Evolutionary conservation across 2,797 vertebrate genomes (phyloP).

Genomic region (Lateolabrax maculatus): DNA sequence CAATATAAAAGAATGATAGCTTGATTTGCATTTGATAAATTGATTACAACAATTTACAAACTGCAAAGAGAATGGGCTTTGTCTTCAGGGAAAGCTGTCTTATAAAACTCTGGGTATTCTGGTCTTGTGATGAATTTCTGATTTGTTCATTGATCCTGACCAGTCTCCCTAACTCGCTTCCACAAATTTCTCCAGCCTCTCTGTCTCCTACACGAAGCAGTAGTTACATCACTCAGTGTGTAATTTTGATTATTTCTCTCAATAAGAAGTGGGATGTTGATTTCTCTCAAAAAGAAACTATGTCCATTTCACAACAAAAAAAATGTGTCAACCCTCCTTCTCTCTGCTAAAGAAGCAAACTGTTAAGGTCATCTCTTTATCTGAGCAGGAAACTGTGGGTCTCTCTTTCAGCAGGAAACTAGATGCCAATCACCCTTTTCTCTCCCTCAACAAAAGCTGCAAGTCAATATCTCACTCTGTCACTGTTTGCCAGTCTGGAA

Average conservation of each 20-base stretch:
- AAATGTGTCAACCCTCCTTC: not conserved
- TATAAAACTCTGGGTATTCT: not conserved
- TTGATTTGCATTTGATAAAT: not conserved
- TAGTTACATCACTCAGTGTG: not conserved
- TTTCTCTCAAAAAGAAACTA: constrained; percentile 12
- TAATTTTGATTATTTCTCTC: not conserved
- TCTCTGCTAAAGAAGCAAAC: constrained; percentile 23
- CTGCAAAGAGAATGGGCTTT: not conserved
- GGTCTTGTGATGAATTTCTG: constrained; percentile 8
- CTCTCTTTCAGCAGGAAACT: constrained; percentile 49
- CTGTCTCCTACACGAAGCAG: not conserved
- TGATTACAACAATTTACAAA: not conserved
- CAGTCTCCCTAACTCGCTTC: not conserved
- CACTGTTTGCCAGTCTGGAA: constrained; percentile 61
- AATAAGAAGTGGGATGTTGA: not conserved
- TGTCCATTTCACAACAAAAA: not conserved
- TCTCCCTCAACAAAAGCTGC: constrained; percentile 67
- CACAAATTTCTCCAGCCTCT: not conserved
- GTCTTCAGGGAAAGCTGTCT: not conserved
- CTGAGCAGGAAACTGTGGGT: constrained; percentile 44
- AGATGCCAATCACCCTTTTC: constrained; percentile 50
- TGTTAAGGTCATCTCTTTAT: constrained; percentile 30
- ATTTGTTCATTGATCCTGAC: not conserved
- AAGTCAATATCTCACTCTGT: constrained; percentile 64
- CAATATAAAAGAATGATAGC: not conserved